Base-by-base conservation (phyloP, 1,140 invertebrate genomes). In the Papilio glaucus region DNA sequence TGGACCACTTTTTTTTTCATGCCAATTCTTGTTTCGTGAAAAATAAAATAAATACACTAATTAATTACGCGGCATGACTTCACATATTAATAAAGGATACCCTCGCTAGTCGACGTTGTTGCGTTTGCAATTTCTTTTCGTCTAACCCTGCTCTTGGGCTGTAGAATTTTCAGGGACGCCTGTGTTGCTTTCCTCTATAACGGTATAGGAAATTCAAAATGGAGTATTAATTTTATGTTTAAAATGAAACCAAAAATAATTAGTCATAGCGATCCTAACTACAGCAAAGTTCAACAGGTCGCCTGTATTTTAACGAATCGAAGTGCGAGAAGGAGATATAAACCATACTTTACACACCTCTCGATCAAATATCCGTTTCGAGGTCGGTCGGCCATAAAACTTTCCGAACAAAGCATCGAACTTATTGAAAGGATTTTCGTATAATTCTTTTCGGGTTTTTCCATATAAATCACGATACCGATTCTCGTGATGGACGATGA, bases 371-470 rank as follows among this genome's bases (percentile, higher is more conserved):
- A 53, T 53, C 49, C 49, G 49, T 24, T 53, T 24, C 49, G 49
- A 53, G 49, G 18, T 53, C 49, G 21, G 0, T 53, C 49, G 18
- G 49, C 18, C 9, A 24, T 53, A 53, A 53, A 53, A 10, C 49
- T 53, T 53, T 53, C 49, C 49, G 49, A 53, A 53, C 49, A 53
- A 53, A 53, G 49, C 49, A 53, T 49, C 21, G 49, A 53, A 18
- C 49, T 53, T 53, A 53, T 24, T 53, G 49, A 53, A 53, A 53
- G 49, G 49, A 53, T 53, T 24, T 53, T 53, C 21, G 49, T 18
- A 9, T 53, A 53, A 24, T 53, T 53, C 49, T 53, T 53, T 53
- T 24, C 49, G 49, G 49, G 15, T 45, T 45, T 49, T 24, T 53
- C 49, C 6, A 9, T 53, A 53, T 53, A 49, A 21, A 53, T 53